A percentile compares a stretch with the other conserved stretches of the same genome.
phyloP scores from a whole-genome alignment of 2,797 vertebrate genomes.

The Siniperca undulata region DNA sequence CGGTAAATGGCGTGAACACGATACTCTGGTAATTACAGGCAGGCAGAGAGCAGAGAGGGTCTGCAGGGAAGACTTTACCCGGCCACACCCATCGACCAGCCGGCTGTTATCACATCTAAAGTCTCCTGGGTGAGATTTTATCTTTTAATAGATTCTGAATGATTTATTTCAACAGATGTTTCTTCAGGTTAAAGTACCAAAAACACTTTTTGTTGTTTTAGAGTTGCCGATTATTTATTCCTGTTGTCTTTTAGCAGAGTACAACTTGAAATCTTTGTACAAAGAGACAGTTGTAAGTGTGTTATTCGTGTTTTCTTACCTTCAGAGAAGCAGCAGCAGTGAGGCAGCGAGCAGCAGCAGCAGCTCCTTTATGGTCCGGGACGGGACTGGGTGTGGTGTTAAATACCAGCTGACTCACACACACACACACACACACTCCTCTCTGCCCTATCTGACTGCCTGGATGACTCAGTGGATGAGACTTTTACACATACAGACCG shows the following conservation, averaged over 20 bases:
- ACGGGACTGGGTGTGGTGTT: slow-evolving; percentile 69
- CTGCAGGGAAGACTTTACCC: slow-evolving; percentile 14
- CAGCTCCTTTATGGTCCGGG: slow-evolving; percentile 63
- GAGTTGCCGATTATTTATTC: too few species aligned
- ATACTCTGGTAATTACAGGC: not conserved
- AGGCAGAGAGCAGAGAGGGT: not conserved
- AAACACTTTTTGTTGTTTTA: too few species aligned
- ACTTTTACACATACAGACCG: slow-evolving; percentile 46
- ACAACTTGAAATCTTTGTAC: not conserved
- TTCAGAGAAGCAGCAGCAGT: slow-evolving; percentile 51
- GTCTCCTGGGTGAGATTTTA: not conserved
- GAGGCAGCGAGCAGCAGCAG: slow-evolving; percentile 54
- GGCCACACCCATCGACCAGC: not conserved
- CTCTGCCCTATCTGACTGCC: not conserved
- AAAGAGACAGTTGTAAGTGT: not conserved
- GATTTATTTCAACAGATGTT: not conserved
- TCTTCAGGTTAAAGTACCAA: not conserved
- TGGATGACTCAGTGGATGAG: slow-evolving; percentile 48
- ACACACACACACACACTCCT: slow-evolving; percentile 26
- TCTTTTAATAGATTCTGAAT: not conserved
- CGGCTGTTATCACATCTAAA: not conserved
- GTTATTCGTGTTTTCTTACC: slow-evolving; percentile 55
- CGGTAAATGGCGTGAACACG: not conserved
- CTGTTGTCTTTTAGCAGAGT: too few species aligned
- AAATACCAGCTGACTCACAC: slow-evolving; percentile 64